Evolutionary conservation across 2,888 invertebrate species (phyloP).

Genomic region (Deroplatys truncata): DNA sequence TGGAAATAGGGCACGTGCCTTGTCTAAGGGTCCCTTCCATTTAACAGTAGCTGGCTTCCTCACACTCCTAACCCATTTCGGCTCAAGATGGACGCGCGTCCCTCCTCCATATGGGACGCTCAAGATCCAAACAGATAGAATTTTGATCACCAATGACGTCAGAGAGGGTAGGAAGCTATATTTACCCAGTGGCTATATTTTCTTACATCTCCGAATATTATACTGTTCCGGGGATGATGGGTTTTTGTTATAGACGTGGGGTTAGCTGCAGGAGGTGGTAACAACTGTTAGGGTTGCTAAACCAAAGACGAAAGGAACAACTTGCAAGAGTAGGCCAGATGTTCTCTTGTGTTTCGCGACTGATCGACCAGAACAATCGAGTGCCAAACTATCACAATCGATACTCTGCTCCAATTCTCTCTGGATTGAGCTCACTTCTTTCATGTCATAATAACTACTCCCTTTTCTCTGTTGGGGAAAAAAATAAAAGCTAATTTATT

Average conservation of each 20-base stretch:
- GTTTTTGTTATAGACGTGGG: background rate
- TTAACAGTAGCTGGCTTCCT: background rate
- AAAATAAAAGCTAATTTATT: background rate
- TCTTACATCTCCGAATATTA: conserved; percentile 2
- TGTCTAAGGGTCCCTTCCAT: conserved; percentile 13
- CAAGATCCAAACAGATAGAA: conserved; percentile 1
- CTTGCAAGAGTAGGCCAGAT: background rate
- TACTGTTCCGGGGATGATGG: background rate
- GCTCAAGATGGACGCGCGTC: conserved; percentile 6
- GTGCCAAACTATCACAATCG: too few species aligned
- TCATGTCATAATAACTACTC: background rate
- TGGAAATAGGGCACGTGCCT: conserved; percentile 25
- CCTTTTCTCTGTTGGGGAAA: background rate
- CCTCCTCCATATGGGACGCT: background rate
- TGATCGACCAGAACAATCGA: background rate
- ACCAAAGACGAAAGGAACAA: background rate
- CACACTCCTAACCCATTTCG: conserved; percentile 12
- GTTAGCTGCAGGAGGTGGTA: background rate
- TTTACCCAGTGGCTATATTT: conserved; percentile 10
- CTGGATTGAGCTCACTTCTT: background rate
- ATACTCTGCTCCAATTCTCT: background rate
- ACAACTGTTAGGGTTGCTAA: background rate
- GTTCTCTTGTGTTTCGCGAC: background rate
- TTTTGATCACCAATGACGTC: background rate
- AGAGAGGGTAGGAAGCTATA: background rate